phyloP scores from a whole-genome alignment of 2,888 invertebrate species.

The Dryobota labecula region DNA sequence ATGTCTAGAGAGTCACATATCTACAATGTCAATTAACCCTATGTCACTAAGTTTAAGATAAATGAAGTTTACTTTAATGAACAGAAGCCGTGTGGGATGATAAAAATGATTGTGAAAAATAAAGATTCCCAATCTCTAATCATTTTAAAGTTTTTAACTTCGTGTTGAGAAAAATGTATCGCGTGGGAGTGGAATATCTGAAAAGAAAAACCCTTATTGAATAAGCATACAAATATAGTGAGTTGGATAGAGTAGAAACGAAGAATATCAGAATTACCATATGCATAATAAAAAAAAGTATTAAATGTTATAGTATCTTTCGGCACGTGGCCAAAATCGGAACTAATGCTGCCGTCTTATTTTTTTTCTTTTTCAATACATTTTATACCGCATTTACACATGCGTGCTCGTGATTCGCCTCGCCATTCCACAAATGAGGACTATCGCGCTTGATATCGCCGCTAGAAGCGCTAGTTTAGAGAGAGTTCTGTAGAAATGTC shows the following conservation, averaged over 20 bases:
- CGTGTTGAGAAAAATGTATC: slow-evolving; percentile 6
- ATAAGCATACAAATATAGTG: background rate
- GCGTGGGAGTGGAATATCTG: slow-evolving; percentile 14
- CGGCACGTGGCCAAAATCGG: background rate
- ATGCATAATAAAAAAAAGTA: no score
- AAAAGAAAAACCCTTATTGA: slow-evolving; percentile 22
- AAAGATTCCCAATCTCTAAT: slow-evolving; percentile 15
- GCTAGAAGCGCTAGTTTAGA: no score
- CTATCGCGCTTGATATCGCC: no score
- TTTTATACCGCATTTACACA: no score
- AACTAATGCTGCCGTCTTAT: background rate
- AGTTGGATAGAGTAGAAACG: background rate
- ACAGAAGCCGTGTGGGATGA: slow-evolving; percentile 19
- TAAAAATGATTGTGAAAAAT: slow-evolving; percentile 28
- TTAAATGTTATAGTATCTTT: no score
- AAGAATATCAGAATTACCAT: background rate
- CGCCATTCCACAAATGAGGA: no score
- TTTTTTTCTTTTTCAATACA: background rate
- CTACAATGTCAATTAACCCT: slow-evolving; percentile 52
- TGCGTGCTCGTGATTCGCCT: no score
- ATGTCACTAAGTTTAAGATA: slow-evolving; percentile 50
- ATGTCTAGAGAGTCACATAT: slow-evolving; percentile 46
- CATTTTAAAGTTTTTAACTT: slow-evolving; percentile 31
- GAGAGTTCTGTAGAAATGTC: no score
- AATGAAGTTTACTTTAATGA: slow-evolving; percentile 40